A percentile compares a stretch with the other conserved stretches of the same genome.
These are phyloP conservation scores for Scartelaos histophorus DNA, from an alignment of 2,113 vertebrate genomes.

Conservation along the genomic window DNA sequence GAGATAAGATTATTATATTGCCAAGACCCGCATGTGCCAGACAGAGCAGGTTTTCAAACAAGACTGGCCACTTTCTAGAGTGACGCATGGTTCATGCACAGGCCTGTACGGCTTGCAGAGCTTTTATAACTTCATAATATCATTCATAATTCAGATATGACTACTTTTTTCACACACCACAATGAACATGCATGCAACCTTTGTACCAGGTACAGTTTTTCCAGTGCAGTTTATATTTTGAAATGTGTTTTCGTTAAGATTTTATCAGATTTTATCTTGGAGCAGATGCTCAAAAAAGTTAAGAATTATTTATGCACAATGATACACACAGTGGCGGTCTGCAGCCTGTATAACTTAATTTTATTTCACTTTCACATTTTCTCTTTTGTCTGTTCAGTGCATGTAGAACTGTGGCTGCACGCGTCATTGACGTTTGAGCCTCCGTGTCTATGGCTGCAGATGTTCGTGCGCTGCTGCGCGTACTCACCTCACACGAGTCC, in stretches of 20 bases:
- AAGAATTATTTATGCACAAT: neutral
- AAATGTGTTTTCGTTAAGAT: neutral
- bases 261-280: neutral
- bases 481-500: conserved; percentile 82
- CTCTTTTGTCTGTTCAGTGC: too few relatives aligned
- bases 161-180: neutral
- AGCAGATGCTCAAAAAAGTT: neutral
- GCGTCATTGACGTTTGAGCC: neutral
- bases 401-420: too few relatives aligned
- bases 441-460: neutral
- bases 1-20: conserved; percentile 1
- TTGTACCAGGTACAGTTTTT: neutral
- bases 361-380: too few relatives aligned
- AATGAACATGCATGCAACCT: neutral
- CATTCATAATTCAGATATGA: neutral
- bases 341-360: neutral
- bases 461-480: neutral
- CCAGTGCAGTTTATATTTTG: neutral
- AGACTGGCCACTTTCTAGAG: conserved; percentile 14
- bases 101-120: neutral
- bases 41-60: conserved; percentile 29
- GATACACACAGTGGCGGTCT: neutral
- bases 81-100: neutral
- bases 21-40: neutral
- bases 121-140: neutral